Percentiles rank a stretch among this genome's conserved stretches.
These are phyloP conservation scores for Chionis minor DNA, from an alignment of 2,113 vertebrate species.

Conservation along the genomic window DNA sequence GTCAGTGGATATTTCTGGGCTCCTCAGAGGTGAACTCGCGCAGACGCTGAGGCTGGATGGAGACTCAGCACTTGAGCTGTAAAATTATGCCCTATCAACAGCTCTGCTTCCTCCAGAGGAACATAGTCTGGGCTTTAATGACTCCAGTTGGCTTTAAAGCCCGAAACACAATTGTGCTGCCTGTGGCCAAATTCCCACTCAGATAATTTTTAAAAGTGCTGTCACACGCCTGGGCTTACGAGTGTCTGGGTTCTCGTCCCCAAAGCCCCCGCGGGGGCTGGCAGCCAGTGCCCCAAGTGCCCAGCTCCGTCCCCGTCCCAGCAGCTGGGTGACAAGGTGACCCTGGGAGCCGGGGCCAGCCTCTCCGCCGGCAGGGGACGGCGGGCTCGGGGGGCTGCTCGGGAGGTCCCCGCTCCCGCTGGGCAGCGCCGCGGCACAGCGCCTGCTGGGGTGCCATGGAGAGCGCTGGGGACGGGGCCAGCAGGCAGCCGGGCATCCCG, in stretches of 20 bases:
- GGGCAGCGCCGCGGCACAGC: background rate
- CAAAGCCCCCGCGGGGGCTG: background rate
- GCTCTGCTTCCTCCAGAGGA: background rate
- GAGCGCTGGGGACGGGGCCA: background rate
- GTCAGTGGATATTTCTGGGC: background rate
- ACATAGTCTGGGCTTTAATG: background rate
- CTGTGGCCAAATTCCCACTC: constrained; percentile 27
- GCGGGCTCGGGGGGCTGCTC: rapidly evolving
- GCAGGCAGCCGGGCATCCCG: background rate
- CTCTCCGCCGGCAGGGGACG: background rate
- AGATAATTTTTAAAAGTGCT: background rate
- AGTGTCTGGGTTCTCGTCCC: background rate
- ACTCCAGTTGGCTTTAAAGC: background rate
- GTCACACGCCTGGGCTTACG: background rate
- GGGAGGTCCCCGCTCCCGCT: background rate
- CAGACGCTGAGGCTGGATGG: background rate
- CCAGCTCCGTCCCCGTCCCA: background rate
- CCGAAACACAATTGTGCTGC: background rate
- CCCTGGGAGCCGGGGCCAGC: background rate
- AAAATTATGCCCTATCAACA: constrained; percentile 8
- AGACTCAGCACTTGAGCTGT: background rate
- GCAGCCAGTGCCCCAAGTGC: rapidly evolving
- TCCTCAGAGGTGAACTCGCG: background rate
- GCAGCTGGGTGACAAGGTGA: background rate
- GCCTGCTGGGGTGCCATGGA: rapidly evolving